Evolutionary conservation across 2,888 invertebrate species (phyloP).

Genomic region (Phalera bucephala): DNA sequence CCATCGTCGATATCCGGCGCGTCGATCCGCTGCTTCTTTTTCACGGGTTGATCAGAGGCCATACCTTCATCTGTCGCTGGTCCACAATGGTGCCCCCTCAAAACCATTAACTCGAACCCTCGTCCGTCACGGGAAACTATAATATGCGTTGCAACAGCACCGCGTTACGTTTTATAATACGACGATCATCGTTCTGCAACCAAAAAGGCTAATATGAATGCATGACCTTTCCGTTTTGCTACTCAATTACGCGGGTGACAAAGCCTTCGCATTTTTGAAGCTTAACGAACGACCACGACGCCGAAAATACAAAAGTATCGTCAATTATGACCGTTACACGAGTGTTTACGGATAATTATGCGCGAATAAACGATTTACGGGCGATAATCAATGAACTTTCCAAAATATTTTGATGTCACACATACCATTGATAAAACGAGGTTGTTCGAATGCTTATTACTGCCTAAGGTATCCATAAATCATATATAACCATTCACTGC

Average conservation of each 20-base stretch:
- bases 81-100: constrained; percentile 82
- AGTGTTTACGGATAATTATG: constrained; percentile 25
- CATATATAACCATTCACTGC: constrained; percentile 54
- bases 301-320: constrained; percentile 12
- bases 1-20: constrained; percentile 83
- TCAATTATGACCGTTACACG: constrained; percentile 15
- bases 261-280: constrained; percentile 56
- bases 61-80: constrained; percentile 84
- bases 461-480: constrained; percentile 62
- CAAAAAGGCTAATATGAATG: constrained; percentile 69
- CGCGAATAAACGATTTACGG: constrained; percentile 27
- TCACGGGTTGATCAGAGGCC: constrained; percentile 92
- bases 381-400: constrained; percentile 70
- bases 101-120: constrained; percentile 82
- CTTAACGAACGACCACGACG: constrained; percentile 18
- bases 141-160: constrained; percentile 28
- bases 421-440: constrained; percentile 75
- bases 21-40: constrained; percentile 91
- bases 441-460: constrained; percentile 61
- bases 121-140: constrained; percentile 24
- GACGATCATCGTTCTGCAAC: constrained; percentile 61
- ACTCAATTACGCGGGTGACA: constrained; percentile 82
- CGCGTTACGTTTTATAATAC: constrained; percentile 34
- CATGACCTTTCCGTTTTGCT: constrained; percentile 80
- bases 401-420: constrained; percentile 84